phyloP scores from a whole-genome alignment of 1,140 invertebrate species.

The Drosophila watanabei region DNA sequence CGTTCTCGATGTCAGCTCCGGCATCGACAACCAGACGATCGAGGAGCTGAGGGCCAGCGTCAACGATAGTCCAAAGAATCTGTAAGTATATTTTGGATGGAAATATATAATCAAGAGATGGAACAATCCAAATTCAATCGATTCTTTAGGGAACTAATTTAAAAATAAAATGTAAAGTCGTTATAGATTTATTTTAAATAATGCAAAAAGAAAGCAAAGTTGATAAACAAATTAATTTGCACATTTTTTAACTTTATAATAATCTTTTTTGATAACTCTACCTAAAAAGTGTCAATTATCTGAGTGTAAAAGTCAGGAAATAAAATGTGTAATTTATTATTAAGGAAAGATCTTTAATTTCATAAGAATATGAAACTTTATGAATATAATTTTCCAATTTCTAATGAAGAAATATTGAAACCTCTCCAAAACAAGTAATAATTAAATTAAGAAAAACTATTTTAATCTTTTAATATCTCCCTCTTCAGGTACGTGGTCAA shows the following conservation, averaged over 20 bases:
- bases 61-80: slow-evolving; percentile 80
- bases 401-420: background rate
- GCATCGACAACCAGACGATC: slow-evolving; percentile 73
- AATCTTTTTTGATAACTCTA: background rate
- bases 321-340: background rate
- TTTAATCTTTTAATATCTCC: background rate
- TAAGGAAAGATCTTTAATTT: background rate
- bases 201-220: background rate
- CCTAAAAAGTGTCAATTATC: background rate
- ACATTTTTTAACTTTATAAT: background rate
- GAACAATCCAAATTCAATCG: too few relatives aligned
- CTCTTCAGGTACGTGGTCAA: slow-evolving; percentile 87
- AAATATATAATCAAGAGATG: too few relatives aligned
- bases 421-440: background rate
- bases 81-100: slow-evolving; percentile 59
- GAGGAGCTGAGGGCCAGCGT: slow-evolving; percentile 65
- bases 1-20: slow-evolving; percentile 67
- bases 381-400: too few relatives aligned
- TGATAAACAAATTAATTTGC: slow-evolving; percentile 8
- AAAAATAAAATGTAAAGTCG: background rate
- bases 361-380: background rate
- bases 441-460: too few relatives aligned
- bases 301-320: too few relatives aligned
- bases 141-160: too few relatives aligned
- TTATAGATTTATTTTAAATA: background rate